Percentiles rank a stretch among this genome's conserved stretches.
Evolutionary conservation across 1,140 invertebrate genomes (phyloP).

Genomic region (Brachionus sp.): DNA sequence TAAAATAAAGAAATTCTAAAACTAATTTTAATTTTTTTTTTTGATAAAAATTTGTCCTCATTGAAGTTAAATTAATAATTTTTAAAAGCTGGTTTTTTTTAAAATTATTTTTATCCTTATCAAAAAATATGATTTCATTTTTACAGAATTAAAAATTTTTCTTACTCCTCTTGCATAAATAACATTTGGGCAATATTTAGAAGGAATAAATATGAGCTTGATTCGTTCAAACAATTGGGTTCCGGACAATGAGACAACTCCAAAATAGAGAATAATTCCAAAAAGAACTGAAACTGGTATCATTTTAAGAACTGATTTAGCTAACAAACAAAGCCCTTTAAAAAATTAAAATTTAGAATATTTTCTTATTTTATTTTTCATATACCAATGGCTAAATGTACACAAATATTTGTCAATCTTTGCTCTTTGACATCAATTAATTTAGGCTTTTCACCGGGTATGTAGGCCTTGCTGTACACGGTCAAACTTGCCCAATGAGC

Average conservation of each 20-base stretch:
- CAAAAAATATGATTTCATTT: neutral
- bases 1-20: no score
- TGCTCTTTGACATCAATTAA: constrained; percentile 79
- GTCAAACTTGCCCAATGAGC: constrained; percentile 84
- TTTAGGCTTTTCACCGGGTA: constrained; percentile 87
- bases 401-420: constrained; percentile 58
- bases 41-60: no score
- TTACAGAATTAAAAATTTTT: neutral
- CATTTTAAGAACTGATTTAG: constrained; percentile 72
- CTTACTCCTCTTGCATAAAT: constrained; percentile 41
- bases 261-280: constrained; percentile 94
- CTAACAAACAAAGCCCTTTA: constrained; percentile 63
- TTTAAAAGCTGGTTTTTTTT: no score
- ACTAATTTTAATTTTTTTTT: no score
- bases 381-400: constrained; percentile 56
- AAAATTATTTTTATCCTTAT: no score
- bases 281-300: constrained; percentile 89
- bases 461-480: constrained; percentile 73
- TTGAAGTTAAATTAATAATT: no score
- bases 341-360: neutral
- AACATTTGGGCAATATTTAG: constrained; percentile 43
- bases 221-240: constrained; percentile 85
- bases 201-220: constrained; percentile 45
- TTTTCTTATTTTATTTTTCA: neutral
- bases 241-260: constrained; percentile 82